phyloP scores from a whole-genome alignment of 2,888 invertebrate species.

The Charanyca ferruginea region DNA sequence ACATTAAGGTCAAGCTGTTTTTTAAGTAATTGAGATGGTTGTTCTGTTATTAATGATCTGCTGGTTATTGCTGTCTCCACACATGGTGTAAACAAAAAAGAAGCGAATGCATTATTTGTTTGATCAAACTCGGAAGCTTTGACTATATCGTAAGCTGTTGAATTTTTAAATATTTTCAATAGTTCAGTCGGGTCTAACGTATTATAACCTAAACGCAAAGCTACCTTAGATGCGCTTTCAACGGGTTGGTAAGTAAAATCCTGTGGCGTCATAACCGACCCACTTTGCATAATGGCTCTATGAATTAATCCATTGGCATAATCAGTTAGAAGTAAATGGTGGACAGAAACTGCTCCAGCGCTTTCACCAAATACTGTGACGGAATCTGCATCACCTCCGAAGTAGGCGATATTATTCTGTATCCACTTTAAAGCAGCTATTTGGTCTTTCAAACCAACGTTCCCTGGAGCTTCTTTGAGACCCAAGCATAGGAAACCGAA shows the following conservation, averaged over 20 bases:
- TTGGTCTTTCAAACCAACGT: conserved; percentile 77
- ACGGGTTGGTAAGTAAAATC: conserved; percentile 65
- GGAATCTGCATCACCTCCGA: conserved; percentile 75
- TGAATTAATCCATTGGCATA: conserved; percentile 72
- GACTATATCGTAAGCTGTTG: conserved; percentile 65
- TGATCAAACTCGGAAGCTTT: conserved; percentile 57
- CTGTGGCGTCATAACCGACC: conserved; percentile 65
- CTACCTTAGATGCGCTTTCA: conserved; percentile 61
- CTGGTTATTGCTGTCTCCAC: conserved; percentile 53
- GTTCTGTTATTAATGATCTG: conserved; percentile 59
- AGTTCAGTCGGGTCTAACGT: conserved; percentile 67
- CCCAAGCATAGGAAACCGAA: conserved; percentile 77
- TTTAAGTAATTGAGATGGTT: conserved; percentile 62
- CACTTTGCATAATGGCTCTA: conserved; percentile 74
- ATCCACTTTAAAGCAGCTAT: conserved; percentile 77
- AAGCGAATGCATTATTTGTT: conserved; percentile 59
- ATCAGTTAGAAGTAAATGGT: conserved; percentile 69
- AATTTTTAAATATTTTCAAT: conserved; percentile 65
- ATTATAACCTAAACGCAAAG: conserved; percentile 64
- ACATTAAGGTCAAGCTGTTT: conserved; percentile 43
- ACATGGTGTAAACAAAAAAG: conserved; percentile 67
- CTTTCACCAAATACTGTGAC: conserved; percentile 78
- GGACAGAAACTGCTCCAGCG: conserved; percentile 70
- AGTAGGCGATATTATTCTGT: conserved; percentile 72
- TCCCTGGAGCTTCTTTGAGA: conserved; percentile 73